Evolutionary conservation across 2,113 vertebrate genomes (phyloP).

Genomic region (Bostrychus sinensis): DNA sequence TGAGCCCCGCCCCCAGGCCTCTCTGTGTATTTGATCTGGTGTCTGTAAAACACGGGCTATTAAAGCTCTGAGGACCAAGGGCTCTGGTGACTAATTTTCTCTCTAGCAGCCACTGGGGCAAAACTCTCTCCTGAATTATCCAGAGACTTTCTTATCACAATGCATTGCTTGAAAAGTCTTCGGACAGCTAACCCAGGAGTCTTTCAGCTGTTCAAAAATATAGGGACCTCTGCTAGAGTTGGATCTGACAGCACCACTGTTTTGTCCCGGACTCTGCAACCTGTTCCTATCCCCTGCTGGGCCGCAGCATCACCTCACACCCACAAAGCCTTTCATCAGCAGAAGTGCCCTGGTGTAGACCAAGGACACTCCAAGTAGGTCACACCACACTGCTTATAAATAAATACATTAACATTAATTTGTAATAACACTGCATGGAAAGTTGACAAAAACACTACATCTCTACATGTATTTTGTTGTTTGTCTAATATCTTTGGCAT

Average conservation of each 20-base stretch:
- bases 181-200: constrained; percentile 64
- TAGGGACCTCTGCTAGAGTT: constrained; percentile 44
- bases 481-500: too few species aligned
- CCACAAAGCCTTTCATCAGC: constrained; percentile 58
- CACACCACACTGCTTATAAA: constrained; percentile 6
- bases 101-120: constrained; percentile 9
- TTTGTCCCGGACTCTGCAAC: constrained; percentile 50
- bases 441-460: background rate
- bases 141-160: constrained; percentile 47
- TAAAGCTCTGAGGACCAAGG: constrained; percentile 41
- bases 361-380: constrained; percentile 68
- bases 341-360: constrained; percentile 50
- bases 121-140: constrained; percentile 14
- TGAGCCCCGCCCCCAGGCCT: constrained; percentile 47
- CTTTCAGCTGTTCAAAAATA: constrained; percentile 65
- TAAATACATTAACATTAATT: constrained; percentile 13
- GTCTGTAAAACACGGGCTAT: constrained; percentile 41
- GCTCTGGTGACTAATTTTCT: constrained; percentile 27
- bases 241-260: constrained; percentile 51
- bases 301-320: constrained; percentile 60
- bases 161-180: constrained; percentile 76
- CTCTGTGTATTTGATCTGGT: constrained; percentile 31
- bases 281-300: constrained; percentile 51
- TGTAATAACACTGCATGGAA: background rate
- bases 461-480: too few species aligned